Conservation (phyloP, 2,888 invertebrate genomes). For the Erebia palarica region DNA sequence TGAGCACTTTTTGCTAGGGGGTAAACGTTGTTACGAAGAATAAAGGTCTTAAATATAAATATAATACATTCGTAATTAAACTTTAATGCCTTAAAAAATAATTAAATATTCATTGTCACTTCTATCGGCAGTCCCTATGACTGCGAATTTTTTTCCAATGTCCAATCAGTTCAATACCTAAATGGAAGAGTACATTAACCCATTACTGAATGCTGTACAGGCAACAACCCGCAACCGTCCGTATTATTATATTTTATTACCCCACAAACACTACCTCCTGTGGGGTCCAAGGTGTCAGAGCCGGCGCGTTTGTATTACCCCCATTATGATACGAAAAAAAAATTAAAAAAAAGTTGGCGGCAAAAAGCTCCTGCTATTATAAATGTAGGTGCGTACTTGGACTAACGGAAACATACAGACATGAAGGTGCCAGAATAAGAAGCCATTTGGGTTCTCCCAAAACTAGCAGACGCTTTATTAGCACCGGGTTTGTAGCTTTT, state of each 20-base stretch:
- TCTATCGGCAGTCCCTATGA: no score
- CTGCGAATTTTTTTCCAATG: no score
- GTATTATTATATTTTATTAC: conserved; percentile 76
- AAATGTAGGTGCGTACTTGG: conserved; percentile 36
- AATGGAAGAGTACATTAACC: no score
- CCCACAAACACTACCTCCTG: conserved; percentile 74
- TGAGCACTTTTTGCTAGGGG: no score
- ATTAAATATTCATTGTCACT: no score
- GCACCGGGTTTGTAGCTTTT: no score
- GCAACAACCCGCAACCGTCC: conserved; percentile 40
- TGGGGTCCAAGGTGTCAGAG: conserved; percentile 80
- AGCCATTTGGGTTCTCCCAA: not conserved
- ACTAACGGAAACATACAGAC: not conserved
- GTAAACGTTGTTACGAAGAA: no score
- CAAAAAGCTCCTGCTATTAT: conserved; percentile 69
- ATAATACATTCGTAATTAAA: no score
- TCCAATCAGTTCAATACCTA: no score
- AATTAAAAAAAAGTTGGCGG: conserved; percentile 61
- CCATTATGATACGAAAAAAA: conserved; percentile 68
- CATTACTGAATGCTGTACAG: conserved; percentile 24
- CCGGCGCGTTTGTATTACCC: conserved; percentile 77
- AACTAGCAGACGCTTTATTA: no score
- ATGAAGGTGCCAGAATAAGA: not conserved
- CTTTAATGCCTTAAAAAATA: no score
- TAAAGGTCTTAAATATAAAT: no score